A percentile compares a stretch with the other conserved stretches of the same genome.
phyloP scores from a whole-genome alignment of 2,797 vertebrate genomes.

The Hybognathus amarus region DNA sequence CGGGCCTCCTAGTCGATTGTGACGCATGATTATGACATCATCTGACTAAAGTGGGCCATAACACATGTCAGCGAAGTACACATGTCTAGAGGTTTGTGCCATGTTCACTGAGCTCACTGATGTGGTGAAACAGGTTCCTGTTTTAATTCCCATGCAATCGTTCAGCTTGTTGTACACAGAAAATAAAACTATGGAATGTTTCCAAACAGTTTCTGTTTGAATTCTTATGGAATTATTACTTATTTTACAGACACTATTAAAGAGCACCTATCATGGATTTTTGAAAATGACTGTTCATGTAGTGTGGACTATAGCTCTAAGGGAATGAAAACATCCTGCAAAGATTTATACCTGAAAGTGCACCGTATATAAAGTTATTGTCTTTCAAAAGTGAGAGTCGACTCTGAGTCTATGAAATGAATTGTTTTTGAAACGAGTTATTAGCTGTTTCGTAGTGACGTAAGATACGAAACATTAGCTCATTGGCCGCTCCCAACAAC shows the following conservation, averaged over 20 bases:
- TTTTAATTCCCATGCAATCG: slow-evolving; percentile 17
- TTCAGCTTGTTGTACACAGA: slow-evolving; percentile 3
- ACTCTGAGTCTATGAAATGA: no score
- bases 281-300: no score
- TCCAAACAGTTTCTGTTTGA: neutral
- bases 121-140: slow-evolving; percentile 39
- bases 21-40: slow-evolving; percentile 89
- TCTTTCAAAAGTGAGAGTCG: no score
- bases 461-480: no score
- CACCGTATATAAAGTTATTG: no score
- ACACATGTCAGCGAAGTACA: slow-evolving; percentile 48
- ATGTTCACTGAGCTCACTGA: slow-evolving; percentile 29
- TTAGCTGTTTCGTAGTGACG: no score
- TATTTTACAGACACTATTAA: neutral
- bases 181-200: neutral
- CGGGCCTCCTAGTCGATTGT: slow-evolving; percentile 81
- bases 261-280: no score
- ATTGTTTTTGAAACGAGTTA: no score
- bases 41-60: slow-evolving; percentile 70
- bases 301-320: no score
- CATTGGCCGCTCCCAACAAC: no score
- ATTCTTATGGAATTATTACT: neutral
- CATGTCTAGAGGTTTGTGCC: slow-evolving; percentile 28
- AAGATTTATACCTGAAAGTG: no score
- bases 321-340: no score